Base-by-base conservation (phyloP, 2,888 invertebrate genomes). In the Sphaeridia pumilis region DNA sequence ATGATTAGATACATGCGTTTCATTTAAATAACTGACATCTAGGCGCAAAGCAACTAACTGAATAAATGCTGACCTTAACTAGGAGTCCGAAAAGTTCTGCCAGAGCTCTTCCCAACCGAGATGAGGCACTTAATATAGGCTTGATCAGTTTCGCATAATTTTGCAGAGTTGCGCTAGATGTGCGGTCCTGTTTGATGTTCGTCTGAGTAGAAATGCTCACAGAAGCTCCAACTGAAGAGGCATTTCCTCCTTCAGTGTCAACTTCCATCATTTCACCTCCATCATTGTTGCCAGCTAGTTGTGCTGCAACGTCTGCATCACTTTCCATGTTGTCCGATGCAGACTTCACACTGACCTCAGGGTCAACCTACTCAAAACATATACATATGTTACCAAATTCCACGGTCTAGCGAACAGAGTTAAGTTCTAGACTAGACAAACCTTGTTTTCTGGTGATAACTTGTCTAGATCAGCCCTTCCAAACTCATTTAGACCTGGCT, bases 11-110 rank as follows among this genome's bases (percentile, higher is more conserved):
- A 45, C 31, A 24, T 17, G n/a, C 44, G 38, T 14, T 43, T 12
- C 34, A 34, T 26, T 28, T 4, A 44, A n/a, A n/a, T n/a, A n/a
- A n/a, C n/a, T n/a, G n/a, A n/a, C n/a, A n/a, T n/a, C n/a, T n/a
- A n/a, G n/a, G n/a, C n/a, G n/a, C n/a, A n/a, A n/a, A n/a, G n/a
- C n/a, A n/a, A n/a, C n/a, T n/a, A n/a, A n/a, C n/a, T n/a, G n/a
- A n/a, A n/a, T n/a, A n/a, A n/a, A n/a, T n/a, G n/a, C 60, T 46
- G 65, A 72, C 72, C 70, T 86, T 87, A 0, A 87, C 86, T 31
- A 87, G 73, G 43, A 86, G 73, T 5, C 84, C 85, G 71, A 87
- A 84, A 21, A 87, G 70, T 71, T 87, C 87, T 1, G 87, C 85
- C 14, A 87, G 70, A 1, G 85, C 84, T 47, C 86, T 75, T 1